These are phyloP conservation scores for Rhingia rostrata DNA, from an alignment of 2,888 invertebrate species.

Conservation along the genomic window DNA sequence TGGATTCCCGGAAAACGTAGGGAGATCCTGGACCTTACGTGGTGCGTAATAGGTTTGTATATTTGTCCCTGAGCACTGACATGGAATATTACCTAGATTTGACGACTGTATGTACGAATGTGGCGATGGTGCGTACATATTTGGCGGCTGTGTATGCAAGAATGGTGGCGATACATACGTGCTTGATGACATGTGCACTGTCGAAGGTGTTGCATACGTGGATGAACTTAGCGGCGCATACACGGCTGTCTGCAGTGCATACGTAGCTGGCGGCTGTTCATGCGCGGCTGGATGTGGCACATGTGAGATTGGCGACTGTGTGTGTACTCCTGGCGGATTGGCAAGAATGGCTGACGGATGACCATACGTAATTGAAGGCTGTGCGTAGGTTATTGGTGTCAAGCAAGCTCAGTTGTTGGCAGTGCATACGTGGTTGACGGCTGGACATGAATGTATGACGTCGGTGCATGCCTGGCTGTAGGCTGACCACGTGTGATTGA, in stretches of 20 bases:
- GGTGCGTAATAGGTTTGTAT: background rate
- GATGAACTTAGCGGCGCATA: background rate
- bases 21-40: constrained; percentile 58
- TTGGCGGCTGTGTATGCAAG: too few relatives aligned
- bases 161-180: too few relatives aligned
- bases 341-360: too few relatives aligned
- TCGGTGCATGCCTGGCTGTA: background rate
- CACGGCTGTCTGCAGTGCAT: constrained; percentile 5
- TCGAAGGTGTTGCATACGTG: constrained; percentile 8
- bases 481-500: background rate
- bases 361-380: too few relatives aligned
- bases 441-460: background rate
- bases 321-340: too few relatives aligned
- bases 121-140: constrained; percentile 23
- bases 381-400: background rate
- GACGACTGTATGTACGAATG: constrained; percentile 17
- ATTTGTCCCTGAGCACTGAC: constrained; percentile 5
- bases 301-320: background rate
- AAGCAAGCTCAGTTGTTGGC: too few relatives aligned
- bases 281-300: background rate
- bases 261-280: background rate
- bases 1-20: constrained; percentile 61
- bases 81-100: constrained; percentile 1
- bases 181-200: constrained; percentile 6
- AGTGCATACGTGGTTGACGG: too few relatives aligned